These are phyloP conservation scores for Lithophane ornitopus DNA, from an alignment of 2,888 invertebrate genomes.

Conservation along the genomic window DNA sequence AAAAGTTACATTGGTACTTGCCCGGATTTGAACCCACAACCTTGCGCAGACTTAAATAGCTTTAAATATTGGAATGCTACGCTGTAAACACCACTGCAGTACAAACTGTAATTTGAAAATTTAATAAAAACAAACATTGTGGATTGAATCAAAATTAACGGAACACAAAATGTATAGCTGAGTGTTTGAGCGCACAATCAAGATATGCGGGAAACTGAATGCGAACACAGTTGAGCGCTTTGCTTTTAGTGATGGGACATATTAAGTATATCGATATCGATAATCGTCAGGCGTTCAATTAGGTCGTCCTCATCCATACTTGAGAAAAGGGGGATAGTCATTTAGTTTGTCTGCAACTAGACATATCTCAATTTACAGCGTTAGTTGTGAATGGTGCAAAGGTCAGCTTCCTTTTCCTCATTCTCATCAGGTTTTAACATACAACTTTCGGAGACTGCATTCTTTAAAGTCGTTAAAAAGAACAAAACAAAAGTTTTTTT, in stretches of 20 bases:
- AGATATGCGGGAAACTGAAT: conserved; percentile 80
- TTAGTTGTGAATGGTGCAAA: neutral
- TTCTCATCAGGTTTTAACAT: neutral
- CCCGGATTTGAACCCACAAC: neutral
- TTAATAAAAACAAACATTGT: conserved; percentile 62
- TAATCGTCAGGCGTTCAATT: neutral
- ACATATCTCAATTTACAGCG: neutral
- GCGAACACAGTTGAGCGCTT: conserved; percentile 76
- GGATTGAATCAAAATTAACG: conserved; percentile 72
- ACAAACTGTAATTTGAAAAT: conserved; percentile 28
- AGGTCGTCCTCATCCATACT: neutral
- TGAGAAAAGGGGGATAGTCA: neutral
- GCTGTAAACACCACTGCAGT: neutral
- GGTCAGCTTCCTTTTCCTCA: neutral
- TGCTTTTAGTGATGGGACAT: conserved; percentile 70
- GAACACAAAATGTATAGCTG: conserved; percentile 71
- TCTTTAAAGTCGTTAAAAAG: neutral
- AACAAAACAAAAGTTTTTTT: neutral
- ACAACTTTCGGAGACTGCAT: too few species aligned
- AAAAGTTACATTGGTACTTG: neutral
- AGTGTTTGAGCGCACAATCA: conserved; percentile 83
- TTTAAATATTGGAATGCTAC: neutral
- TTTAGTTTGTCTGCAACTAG: neutral
- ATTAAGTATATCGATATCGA: conserved; percentile 46
- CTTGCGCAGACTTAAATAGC: neutral